phyloP scores from a whole-genome alignment of 2,888 invertebrate genomes.

The Drosophila limbata region DNA sequence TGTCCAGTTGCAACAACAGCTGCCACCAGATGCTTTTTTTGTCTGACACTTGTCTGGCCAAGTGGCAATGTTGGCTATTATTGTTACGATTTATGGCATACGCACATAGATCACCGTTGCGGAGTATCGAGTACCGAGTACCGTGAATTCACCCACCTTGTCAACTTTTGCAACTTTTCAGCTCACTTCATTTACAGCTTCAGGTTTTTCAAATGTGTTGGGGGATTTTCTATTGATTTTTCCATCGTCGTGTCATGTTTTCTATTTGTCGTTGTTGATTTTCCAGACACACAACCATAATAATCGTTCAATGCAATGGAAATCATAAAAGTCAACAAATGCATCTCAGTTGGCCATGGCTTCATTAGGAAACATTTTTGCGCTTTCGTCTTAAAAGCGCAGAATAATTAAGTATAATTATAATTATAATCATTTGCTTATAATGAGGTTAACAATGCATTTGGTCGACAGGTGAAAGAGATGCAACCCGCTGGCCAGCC shows the following conservation, averaged over 20 bases:
- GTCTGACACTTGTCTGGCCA: conserved; percentile 67
- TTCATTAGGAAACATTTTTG: conserved; percentile 78
- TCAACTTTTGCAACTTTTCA: conserved; percentile 21
- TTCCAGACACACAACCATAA: conserved; percentile 71
- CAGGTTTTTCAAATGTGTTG: conserved; percentile 9
- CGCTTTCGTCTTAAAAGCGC: conserved; percentile 65
- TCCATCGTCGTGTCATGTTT: conserved; percentile 50
- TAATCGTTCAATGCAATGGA: conserved; percentile 75
- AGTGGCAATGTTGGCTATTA: conserved; percentile 63
- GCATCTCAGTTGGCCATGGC: conserved; percentile 37
- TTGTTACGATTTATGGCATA: conserved; percentile 79
- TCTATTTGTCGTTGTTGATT: conserved; percentile 71
- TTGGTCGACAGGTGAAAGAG: conserved; percentile 69
- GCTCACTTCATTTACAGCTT: conserved; percentile 44
- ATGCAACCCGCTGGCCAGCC: conserved; percentile 52
- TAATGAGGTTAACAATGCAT: conserved; percentile 61
- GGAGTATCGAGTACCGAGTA: conserved; percentile 5
- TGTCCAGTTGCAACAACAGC: conserved; percentile 34
- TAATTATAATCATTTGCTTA: conserved; percentile 40
- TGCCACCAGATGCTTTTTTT: conserved; percentile 30
- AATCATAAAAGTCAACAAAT: conserved; percentile 77
- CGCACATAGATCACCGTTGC: conserved; percentile 70
- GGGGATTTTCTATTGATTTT: conserved; percentile 76
- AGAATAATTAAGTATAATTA: conserved; percentile 44
- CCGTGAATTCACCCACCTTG: conserved; percentile 31